Evolutionary conservation across 1,140 invertebrate species (phyloP).

Genomic region (Psilanteris sp.): DNA sequence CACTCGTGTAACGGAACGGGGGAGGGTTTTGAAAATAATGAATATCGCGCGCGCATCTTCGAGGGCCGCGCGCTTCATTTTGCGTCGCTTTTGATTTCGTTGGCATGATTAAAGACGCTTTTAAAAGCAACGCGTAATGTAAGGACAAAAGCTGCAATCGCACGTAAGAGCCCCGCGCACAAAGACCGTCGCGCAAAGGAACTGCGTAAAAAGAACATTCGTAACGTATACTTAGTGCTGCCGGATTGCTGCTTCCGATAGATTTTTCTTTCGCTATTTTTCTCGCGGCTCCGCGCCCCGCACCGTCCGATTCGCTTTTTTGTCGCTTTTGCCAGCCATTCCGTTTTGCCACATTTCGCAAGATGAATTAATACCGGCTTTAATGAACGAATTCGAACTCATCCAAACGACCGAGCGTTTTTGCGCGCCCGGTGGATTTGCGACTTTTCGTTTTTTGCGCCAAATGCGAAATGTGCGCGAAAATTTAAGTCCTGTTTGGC

Average conservation of each 20-base stretch:
- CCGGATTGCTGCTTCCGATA: slow-evolving; percentile 30
- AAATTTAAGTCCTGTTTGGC: background rate
- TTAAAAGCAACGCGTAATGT: slow-evolving; percentile 60
- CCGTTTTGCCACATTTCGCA: background rate
- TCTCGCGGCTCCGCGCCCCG: no score
- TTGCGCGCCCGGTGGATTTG: no score
- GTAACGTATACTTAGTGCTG: slow-evolving; percentile 34
- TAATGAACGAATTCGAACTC: slow-evolving; percentile 35
- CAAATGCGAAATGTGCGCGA: no score
- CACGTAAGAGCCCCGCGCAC: slow-evolving; percentile 50
- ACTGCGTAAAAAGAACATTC: slow-evolving; percentile 38
- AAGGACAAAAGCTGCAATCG: slow-evolving; percentile 62
- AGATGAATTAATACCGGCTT: slow-evolving; percentile 33
- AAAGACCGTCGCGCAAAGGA: slow-evolving; percentile 44
- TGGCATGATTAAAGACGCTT: slow-evolving; percentile 60
- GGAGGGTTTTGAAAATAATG: slow-evolving; percentile 52
- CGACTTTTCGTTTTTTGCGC: no score
- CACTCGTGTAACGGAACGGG: slow-evolving; percentile 37
- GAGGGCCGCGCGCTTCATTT: slow-evolving; percentile 36
- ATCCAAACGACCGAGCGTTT: slow-evolving; percentile 26
- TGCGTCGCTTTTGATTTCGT: slow-evolving; percentile 53
- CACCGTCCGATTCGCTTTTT: no score
- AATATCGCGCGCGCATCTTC: slow-evolving; percentile 48
- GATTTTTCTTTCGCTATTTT: slow-evolving; percentile 14
- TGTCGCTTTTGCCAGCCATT: background rate